Evolutionary conservation across 2,113 vertebrate species (phyloP).

Genomic region (Hippocampus comes): DNA sequence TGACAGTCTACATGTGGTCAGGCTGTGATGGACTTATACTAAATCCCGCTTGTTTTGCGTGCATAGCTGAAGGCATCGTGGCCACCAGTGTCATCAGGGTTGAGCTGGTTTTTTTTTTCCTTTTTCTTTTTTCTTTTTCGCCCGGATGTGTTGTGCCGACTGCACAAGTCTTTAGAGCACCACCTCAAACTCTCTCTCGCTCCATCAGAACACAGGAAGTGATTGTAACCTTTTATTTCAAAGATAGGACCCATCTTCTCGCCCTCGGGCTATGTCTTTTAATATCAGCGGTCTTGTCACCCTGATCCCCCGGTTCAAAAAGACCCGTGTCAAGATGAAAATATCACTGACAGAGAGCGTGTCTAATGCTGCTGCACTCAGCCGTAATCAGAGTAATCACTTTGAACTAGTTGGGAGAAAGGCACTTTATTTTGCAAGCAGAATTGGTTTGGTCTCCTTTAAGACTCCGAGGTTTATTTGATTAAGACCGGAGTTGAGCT

Average conservation of each 20-base stretch:
- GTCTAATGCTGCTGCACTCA: conserved; percentile 57
- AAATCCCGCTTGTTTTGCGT: conserved; percentile 47
- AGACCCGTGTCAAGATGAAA: conserved; percentile 54
- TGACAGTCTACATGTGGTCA: conserved; percentile 69
- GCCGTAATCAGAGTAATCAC: conserved; percentile 61
- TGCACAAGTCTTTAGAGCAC: conserved; percentile 16
- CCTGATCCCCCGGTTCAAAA: conserved; percentile 34
- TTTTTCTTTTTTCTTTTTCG: neutral
- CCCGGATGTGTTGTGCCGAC: conserved; percentile 1
- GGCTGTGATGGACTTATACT: conserved; percentile 65
- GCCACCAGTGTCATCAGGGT: conserved; percentile 52
- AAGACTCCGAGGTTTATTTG: conserved; percentile 60
- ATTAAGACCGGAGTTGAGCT: conserved; percentile 56
- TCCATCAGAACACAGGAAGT: conserved; percentile 3
- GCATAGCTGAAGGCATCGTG: conserved; percentile 61
- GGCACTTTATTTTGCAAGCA: conserved; percentile 51
- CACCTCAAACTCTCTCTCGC: conserved; percentile 37
- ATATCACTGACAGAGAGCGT: conserved; percentile 49
- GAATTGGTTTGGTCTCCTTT: conserved; percentile 56
- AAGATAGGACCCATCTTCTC: conserved; percentile 35
- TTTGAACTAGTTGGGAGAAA: conserved; percentile 61
- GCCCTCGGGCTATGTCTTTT: conserved; percentile 46
- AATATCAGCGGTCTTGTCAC: conserved; percentile 45
- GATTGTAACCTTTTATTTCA: conserved; percentile 44
- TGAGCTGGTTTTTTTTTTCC: conserved; percentile 27